phyloP scores from a whole-genome alignment of 1,140 invertebrate species.

The Neuroterus valhalla region DNA sequence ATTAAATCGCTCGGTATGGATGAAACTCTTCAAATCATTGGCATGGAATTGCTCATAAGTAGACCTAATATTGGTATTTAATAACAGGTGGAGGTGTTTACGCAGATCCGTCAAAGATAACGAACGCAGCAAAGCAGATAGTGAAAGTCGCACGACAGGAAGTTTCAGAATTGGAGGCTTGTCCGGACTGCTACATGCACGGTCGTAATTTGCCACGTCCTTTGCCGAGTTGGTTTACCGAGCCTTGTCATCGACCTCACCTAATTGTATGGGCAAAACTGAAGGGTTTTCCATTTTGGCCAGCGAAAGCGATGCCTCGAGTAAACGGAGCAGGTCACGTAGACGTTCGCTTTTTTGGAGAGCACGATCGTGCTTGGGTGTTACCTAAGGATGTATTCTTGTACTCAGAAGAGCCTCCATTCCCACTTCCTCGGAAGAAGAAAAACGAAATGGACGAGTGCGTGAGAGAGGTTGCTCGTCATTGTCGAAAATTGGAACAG shows the following conservation, averaged over 20 bases:
- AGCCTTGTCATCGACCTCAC: constrained; percentile 92
- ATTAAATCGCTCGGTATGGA: background rate
- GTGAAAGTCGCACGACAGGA: constrained; percentile 90
- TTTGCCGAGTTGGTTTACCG: constrained; percentile 90
- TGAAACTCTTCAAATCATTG: background rate
- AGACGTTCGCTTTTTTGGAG: constrained; percentile 95
- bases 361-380: constrained; percentile 94
- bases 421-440: constrained; percentile 78
- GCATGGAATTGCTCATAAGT: background rate
- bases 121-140: constrained; percentile 85
- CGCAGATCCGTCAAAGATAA: constrained; percentile 85
- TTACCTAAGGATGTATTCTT: constrained; percentile 88
- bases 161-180: constrained; percentile 94
- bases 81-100: constrained; percentile 66
- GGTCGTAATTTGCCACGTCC: constrained; percentile 85
- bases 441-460: constrained; percentile 80
- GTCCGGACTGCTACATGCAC: constrained; percentile 89
- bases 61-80: background rate
- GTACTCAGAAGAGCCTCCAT: constrained; percentile 82
- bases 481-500: constrained; percentile 65
- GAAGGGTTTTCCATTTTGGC: constrained; percentile 97
- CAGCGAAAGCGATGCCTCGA: constrained; percentile 91
- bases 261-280: constrained; percentile 93
- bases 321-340: constrained; percentile 83
- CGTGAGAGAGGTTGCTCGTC: constrained; percentile 75